A percentile compares a stretch with the other conserved stretches of the same genome.
Evolutionary conservation across 2,888 invertebrate genomes (phyloP).

Genomic region (Nephrotoma flavescens): DNA sequence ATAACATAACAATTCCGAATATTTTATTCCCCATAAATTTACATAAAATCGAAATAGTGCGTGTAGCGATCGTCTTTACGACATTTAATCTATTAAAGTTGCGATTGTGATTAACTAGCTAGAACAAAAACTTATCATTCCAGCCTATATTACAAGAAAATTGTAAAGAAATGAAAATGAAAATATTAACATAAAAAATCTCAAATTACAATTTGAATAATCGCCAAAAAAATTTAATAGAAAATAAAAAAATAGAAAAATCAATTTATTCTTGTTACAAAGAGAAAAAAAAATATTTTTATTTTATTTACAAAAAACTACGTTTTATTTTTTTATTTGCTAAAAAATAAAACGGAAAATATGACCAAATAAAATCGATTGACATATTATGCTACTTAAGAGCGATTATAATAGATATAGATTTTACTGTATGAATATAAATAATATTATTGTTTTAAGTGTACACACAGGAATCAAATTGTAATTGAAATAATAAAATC

Average conservation of each 20-base stretch:
- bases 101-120: background rate
- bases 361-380: background rate
- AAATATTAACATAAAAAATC: background rate
- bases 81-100: background rate
- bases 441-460: background rate
- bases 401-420: background rate
- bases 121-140: background rate
- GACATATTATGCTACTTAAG: background rate
- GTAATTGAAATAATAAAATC: background rate
- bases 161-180: background rate
- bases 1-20: background rate
- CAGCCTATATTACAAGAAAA: background rate
- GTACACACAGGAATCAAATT: background rate
- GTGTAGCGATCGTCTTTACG: background rate
- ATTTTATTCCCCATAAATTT: background rate
- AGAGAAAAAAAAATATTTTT: background rate
- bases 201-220: background rate
- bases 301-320: background rate
- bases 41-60: background rate
- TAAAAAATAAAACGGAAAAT: background rate
- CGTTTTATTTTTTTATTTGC: background rate
- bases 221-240: background rate
- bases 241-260: background rate
- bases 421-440: background rate
- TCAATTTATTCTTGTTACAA: background rate